phyloP scores from a whole-genome alignment of 2,797 vertebrate genomes.

The Onychomys torridus region DNA sequence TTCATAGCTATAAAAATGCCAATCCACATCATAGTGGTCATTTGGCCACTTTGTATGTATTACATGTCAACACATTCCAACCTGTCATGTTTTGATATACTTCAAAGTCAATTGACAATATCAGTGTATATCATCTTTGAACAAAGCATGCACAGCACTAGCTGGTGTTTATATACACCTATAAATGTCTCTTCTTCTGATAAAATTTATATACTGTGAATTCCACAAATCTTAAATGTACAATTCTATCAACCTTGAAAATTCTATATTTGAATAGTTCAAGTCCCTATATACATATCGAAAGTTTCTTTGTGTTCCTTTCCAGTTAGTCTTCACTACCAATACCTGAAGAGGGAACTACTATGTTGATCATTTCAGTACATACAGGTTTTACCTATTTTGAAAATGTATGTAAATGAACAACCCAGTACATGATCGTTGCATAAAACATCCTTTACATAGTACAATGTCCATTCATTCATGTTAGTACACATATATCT shows the following conservation, averaged over 20 bases:
- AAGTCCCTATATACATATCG: not conserved
- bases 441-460: not conserved
- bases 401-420: not conserved
- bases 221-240: not conserved
- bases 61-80: not conserved
- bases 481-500: not conserved
- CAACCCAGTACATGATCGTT: not conserved
- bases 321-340: not conserved
- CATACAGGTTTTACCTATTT: not conserved
- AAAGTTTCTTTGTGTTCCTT: not conserved
- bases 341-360: not conserved
- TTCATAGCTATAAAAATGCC: not conserved
- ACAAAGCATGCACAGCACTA: not conserved
- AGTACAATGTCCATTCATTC: not conserved
- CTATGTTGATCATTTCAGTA: not conserved
- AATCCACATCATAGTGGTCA: not conserved
- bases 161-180: not conserved
- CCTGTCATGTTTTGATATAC: not conserved
- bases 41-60: not conserved
- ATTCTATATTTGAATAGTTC: not conserved
- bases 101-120: not conserved
- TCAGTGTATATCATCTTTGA: not conserved
- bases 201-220: slow-evolving; percentile 5
- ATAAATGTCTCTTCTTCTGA: not conserved
- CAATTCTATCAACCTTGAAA: slow-evolving; percentile 6